These are phyloP conservation scores for Sylvia atricapilla DNA, from an alignment of 2,113 vertebrate species.

Conservation along the genomic window DNA sequence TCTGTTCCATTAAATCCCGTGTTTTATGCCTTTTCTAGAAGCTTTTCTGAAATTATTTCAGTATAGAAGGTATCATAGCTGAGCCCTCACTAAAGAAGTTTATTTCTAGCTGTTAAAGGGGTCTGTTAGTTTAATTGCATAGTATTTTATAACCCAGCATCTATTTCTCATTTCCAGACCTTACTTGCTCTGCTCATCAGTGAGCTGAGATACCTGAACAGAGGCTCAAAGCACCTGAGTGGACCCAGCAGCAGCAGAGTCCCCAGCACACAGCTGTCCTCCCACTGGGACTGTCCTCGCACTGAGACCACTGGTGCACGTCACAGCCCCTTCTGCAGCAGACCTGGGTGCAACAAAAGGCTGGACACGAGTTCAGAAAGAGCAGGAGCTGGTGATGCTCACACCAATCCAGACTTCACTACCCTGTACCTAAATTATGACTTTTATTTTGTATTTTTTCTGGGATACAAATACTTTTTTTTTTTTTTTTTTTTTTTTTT, in stretches of 20 bases:
- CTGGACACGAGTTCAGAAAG: background rate
- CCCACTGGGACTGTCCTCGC: fast-evolving
- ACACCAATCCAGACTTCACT: background rate
- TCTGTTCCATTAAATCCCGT: fast-evolving
- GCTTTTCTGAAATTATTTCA: background rate
- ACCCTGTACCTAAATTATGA: background rate
- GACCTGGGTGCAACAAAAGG: fast-evolving
- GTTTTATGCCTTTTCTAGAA: background rate
- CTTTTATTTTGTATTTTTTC: background rate
- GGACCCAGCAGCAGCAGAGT: background rate
- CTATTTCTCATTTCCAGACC: background rate
- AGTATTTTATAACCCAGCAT: background rate
- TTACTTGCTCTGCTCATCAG: background rate
- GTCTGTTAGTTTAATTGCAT: background rate
- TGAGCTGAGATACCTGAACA: background rate
- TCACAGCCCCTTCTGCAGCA: background rate
- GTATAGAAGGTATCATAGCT: background rate
- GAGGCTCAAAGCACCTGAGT: background rate
- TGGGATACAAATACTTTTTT: background rate
- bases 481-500: background rate
- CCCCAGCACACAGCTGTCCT: fast-evolving
- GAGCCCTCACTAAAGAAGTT: background rate
- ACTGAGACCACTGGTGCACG: fast-evolving
- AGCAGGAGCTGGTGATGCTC: background rate
- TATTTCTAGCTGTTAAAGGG: background rate